Evolutionary conservation across 1,140 invertebrate genomes (phyloP).

Genomic region (Lamellibrachia luymesi): DNA sequence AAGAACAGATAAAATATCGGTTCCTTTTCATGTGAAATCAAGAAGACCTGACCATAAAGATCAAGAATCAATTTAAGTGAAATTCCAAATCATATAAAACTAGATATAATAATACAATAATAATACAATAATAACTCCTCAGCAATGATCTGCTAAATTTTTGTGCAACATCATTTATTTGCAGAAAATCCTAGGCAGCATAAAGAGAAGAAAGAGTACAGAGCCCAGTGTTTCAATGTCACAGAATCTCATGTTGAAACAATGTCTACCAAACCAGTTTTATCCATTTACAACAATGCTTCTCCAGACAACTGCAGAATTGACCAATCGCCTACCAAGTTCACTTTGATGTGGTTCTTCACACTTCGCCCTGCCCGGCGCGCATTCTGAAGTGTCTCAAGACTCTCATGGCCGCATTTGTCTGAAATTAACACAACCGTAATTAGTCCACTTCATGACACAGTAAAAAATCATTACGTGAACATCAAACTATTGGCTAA

Average conservation of each 20-base stretch:
- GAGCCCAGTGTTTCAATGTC: no score
- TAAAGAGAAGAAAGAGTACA: no score
- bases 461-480: not conserved
- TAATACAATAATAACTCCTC: no score
- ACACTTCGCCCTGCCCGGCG: conserved; percentile 93
- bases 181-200: no score
- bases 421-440: conserved; percentile 59
- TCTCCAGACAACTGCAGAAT: not conserved
- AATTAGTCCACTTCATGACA: not conserved
- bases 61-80: not conserved
- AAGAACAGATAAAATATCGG: not conserved
- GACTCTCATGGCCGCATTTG: conserved; percentile 93
- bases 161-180: no score
- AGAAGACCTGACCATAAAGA: not conserved
- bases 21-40: no score
- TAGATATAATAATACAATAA: not conserved
- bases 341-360: conserved; percentile 86
- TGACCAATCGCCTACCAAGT: conserved; percentile 7
- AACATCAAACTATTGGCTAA: not conserved
- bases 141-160: no score
- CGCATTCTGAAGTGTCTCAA: conserved; percentile 90
- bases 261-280: no score
- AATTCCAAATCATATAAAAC: not conserved
- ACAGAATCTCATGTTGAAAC: no score
- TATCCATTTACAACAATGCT: no score